phyloP scores from a whole-genome alignment of 2,888 invertebrate species.

The Criorhina ranunculi region DNA sequence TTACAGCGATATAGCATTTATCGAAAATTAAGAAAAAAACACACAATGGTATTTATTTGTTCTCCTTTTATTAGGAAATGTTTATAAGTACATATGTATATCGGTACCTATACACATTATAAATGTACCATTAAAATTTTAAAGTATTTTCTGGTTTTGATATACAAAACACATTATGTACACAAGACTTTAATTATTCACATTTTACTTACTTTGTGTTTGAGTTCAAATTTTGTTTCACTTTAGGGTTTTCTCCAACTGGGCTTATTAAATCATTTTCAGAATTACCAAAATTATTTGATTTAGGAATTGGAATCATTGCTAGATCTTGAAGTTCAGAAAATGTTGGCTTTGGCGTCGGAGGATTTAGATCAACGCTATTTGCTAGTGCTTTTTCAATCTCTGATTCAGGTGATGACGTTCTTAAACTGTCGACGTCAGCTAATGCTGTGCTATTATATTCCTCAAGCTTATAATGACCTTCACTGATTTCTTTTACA shows the following conservation, averaged over 20 bases:
- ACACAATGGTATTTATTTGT: conserved; percentile 6
- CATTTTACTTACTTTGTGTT: conserved; percentile 34
- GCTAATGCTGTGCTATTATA: conserved; percentile 18
- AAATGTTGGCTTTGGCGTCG: conserved; percentile 82
- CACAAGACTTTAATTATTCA: background rate
- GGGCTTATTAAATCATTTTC: background rate
- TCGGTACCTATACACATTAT: background rate
- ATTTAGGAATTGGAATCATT: conserved; percentile 4
- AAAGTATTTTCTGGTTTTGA: background rate
- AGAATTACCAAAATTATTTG: background rate
- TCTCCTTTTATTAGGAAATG: background rate
- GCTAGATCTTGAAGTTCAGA: conserved; percentile 81
- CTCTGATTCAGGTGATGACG: conserved; percentile 83
- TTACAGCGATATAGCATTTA: conserved; percentile 48
- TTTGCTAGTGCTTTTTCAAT: conserved; percentile 83
- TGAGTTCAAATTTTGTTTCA: background rate
- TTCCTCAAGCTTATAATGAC: background rate
- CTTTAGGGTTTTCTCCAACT: background rate
- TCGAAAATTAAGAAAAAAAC: conserved; percentile 2
- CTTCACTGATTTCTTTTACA: background rate
- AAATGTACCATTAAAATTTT: background rate
- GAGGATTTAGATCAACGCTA: conserved; percentile 80
- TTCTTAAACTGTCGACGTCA: conserved; percentile 82
- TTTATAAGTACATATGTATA: background rate
- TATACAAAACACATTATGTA: background rate